Conservation (phyloP, 2,113 vertebrate genomes). For the Melanotaenia duboulayi region DNA sequence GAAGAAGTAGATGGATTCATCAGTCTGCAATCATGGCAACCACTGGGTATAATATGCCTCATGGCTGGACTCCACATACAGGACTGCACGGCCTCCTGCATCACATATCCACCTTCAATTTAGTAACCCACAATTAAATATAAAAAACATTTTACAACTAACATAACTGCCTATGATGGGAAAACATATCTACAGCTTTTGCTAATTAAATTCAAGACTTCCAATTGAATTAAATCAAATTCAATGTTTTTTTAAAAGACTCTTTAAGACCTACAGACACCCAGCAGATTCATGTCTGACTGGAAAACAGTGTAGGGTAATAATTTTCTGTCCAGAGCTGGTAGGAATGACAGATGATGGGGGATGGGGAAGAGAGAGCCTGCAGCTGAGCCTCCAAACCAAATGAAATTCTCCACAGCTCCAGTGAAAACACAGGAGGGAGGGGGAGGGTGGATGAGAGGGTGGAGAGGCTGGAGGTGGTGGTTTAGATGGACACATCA, state of each 20-base stretch:
- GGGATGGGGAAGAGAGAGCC: constrained; percentile 54
- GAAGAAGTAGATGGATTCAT: not conserved
- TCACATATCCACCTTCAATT: constrained; percentile 9
- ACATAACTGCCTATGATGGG: not conserved
- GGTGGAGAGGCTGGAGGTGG: constrained; percentile 49
- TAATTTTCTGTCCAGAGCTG: constrained; percentile 66
- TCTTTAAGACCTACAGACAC: constrained; percentile 17
- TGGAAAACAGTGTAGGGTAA: constrained; percentile 43
- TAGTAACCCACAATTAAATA: not conserved
- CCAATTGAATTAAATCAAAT: too few species aligned
- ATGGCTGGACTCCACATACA: constrained; percentile 8
- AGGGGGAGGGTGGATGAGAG: constrained; percentile 24
- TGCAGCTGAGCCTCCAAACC: constrained; percentile 72
- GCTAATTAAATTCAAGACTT: constrained; percentile 6
- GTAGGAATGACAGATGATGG: constrained; percentile 58
- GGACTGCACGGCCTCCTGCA: constrained; percentile 8
- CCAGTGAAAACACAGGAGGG: constrained; percentile 59
- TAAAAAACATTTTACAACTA: constrained; percentile 5
- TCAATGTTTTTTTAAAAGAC: constrained; percentile 8
- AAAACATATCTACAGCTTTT: not conserved
- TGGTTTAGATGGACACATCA: constrained; percentile 23
- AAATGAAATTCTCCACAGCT: constrained; percentile 77
- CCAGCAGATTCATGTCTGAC: constrained; percentile 49
- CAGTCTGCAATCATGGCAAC: not conserved
- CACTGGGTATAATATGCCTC: not conserved